Percentiles rank a stretch among this genome's conserved stretches.
These are phyloP conservation scores for Himantopus leucocephalus DNA, from an alignment of 2,113 vertebrate species.

Conservation along the genomic window DNA sequence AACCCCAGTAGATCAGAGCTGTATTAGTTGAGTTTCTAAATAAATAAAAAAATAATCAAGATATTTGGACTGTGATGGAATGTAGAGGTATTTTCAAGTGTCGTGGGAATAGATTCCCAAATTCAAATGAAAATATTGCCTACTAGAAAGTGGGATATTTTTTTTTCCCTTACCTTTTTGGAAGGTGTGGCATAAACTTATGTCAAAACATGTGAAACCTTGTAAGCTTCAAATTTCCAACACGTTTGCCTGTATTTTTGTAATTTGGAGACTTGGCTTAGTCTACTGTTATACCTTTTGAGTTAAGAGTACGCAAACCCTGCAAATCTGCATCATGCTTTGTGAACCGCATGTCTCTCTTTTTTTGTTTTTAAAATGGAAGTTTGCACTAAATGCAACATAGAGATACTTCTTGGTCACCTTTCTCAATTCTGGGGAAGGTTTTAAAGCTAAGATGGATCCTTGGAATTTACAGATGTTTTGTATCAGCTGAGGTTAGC, in stretches of 20 bases:
- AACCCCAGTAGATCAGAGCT: background rate
- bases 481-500: background rate
- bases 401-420: background rate
- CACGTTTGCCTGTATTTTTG: background rate
- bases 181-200: background rate
- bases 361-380: background rate
- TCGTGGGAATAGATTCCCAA: background rate
- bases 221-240: background rate
- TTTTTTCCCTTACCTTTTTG: background rate
- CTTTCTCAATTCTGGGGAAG: background rate
- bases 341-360: fast-evolving
- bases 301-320: background rate
- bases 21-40: background rate
- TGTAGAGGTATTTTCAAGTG: background rate
- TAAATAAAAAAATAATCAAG: background rate
- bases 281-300: background rate
- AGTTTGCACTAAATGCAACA: background rate
- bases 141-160: background rate
- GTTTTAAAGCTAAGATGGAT: background rate
- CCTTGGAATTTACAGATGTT: background rate
- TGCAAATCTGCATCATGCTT: too few species aligned
- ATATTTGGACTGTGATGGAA: background rate
- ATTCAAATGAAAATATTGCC: background rate
- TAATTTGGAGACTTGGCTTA: background rate
- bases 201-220: background rate